Percentiles rank a stretch among this genome's conserved stretches.
Evolutionary conservation across 2,888 invertebrate species (phyloP).

Genomic region (Pristionchus maxplancki): DNA sequence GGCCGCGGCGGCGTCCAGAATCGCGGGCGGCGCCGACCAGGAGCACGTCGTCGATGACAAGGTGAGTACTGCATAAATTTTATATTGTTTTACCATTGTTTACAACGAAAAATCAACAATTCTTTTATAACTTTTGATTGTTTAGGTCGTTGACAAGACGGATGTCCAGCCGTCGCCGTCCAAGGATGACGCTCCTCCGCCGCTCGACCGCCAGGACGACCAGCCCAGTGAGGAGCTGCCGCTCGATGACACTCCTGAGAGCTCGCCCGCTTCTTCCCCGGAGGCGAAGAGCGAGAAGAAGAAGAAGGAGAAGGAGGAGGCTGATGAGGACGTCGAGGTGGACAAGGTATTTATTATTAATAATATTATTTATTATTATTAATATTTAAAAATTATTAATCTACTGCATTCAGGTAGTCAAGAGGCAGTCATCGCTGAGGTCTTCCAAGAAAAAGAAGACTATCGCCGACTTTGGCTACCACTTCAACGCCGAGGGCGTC

Average conservation of each 20-base stretch:
- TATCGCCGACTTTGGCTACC: constrained; percentile 43
- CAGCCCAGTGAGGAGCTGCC: background rate
- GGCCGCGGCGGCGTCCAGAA: background rate
- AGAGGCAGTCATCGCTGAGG: background rate
- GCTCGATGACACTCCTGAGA: background rate
- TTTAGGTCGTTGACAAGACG: no score
- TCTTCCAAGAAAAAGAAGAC: background rate
- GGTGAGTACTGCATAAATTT: no score
- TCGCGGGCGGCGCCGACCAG: background rate
- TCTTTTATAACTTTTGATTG: no score
- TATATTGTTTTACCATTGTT: no score
- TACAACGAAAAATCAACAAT: no score
- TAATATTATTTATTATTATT: no score
- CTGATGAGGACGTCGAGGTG: background rate
- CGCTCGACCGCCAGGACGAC: background rate
- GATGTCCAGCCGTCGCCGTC: background rate
- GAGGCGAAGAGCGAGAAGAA: background rate
- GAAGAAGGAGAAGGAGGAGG: background rate
- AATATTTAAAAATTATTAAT: background rate
- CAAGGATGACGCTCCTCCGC: background rate
- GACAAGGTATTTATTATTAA: no score
- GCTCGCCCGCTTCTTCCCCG: background rate
- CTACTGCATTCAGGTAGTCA: no score
- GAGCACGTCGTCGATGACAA: no score
- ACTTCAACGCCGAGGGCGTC: constrained; percentile 13